Conservation (phyloP, 2,113 vertebrate species). For the Chaenocephalus aceratus region DNA sequence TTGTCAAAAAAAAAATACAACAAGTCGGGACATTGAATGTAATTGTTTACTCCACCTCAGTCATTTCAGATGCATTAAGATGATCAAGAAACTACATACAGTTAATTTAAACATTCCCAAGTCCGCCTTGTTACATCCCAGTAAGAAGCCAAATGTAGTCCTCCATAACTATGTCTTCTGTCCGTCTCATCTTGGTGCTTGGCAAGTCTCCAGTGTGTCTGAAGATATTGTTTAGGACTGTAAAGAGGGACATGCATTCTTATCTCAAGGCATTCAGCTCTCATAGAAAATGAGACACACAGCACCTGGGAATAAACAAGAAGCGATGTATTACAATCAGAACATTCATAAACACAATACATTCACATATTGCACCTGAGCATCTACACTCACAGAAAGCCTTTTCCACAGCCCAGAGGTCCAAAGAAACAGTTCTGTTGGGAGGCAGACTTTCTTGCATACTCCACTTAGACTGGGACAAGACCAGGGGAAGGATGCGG, state of each 20-base stretch:
- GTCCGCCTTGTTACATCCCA: conserved; percentile 28
- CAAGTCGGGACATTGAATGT: neutral
- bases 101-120: conserved; percentile 23
- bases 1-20: conserved; percentile 3
- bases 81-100: neutral
- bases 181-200: conserved; percentile 24
- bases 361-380: neutral
- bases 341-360: neutral
- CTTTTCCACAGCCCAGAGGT: conserved; percentile 83
- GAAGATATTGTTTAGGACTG: conserved; percentile 1
- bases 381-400: conserved; percentile 75
- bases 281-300: conserved; percentile 83
- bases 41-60: conserved; percentile 36
- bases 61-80: conserved; percentile 20
- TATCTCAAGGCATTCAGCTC: neutral
- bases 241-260: neutral
- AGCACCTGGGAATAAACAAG: conserved; percentile 74
- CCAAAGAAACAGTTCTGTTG: conserved; percentile 84
- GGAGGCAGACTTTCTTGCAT: conserved; percentile 81
- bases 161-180: conserved; percentile 1
- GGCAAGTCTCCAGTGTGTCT: neutral
- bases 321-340: neutral
- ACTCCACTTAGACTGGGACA: conserved; percentile 80
- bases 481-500: conserved; percentile 79
- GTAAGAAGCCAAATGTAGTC: conserved; percentile 13